These are phyloP conservation scores for Salvelinus alpinus DNA, from an alignment of 2,113 vertebrate species.

Conservation along the genomic window DNA sequence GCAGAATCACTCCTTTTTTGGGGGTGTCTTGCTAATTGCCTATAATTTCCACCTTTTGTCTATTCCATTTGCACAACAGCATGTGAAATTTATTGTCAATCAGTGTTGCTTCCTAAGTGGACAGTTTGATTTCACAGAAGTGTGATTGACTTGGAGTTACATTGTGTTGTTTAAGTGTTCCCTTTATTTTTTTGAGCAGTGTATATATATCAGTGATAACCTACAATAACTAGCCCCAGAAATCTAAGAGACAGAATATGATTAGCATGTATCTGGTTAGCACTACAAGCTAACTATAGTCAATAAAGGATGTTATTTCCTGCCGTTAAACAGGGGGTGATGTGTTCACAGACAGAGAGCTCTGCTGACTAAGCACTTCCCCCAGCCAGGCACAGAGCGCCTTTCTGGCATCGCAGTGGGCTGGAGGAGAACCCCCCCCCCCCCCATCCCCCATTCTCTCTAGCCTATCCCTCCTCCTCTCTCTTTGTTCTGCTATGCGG, in stretches of 20 bases:
- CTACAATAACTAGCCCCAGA: not conserved
- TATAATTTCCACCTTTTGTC: too few relatives aligned
- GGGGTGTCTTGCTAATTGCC: too few relatives aligned
- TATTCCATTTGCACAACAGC: too few relatives aligned
- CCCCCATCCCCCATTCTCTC: not conserved
- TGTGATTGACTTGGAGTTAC: too few relatives aligned
- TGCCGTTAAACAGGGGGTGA: conserved; percentile 6
- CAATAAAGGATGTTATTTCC: not conserved
- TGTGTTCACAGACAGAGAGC: not conserved
- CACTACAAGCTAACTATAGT: not conserved
- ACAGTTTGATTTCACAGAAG: too few relatives aligned
- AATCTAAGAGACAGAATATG: not conserved
- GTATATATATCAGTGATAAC: not conserved
- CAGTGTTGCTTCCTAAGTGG: too few relatives aligned
- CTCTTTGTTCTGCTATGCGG: conserved; percentile 29
- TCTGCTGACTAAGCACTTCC: conserved; percentile 51
- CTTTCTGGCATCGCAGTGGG: conserved; percentile 15
- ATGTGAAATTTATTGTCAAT: too few relatives aligned
- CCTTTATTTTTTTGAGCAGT: too few relatives aligned
- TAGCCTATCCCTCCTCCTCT: not conserved
- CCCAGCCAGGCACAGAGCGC: conserved; percentile 32
- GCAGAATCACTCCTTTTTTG: too few relatives aligned
- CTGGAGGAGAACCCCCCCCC: conserved; percentile 1
- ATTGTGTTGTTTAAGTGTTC: too few relatives aligned
- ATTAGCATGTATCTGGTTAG: not conserved